A percentile compares a stretch with the other conserved stretches of the same genome.
Evolutionary conservation across 2,888 invertebrate genomes (phyloP).

Genomic region (Orchesellides sinensis): DNA sequence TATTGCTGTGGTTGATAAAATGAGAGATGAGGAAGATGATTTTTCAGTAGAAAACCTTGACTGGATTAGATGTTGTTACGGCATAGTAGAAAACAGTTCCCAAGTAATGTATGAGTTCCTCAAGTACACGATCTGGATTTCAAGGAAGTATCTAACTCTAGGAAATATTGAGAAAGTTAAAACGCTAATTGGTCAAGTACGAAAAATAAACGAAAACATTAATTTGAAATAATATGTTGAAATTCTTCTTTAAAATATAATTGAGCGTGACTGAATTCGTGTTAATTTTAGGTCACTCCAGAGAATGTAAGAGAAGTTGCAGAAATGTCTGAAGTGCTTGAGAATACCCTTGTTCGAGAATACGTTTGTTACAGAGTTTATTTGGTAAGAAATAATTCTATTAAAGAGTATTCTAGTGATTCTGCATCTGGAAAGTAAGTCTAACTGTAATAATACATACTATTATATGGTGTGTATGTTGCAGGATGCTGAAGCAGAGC

Average conservation of each 20-base stretch:
- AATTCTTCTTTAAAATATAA: background rate
- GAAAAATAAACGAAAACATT: background rate
- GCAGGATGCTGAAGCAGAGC: constrained; percentile 65
- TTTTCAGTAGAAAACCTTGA: constrained; percentile 67
- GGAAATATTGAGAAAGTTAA: constrained; percentile 63
- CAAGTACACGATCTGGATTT: constrained; percentile 63
- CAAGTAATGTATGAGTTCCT: constrained; percentile 69
- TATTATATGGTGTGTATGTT: background rate
- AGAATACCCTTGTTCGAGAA: constrained; percentile 66
- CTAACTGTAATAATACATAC: background rate
- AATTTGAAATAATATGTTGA: constrained; percentile 4
- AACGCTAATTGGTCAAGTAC: constrained; percentile 52
- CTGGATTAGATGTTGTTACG: constrained; percentile 69
- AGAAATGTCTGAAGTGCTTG: constrained; percentile 50
- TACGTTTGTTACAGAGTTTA: constrained; percentile 70
- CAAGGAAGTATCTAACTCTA: constrained; percentile 69
- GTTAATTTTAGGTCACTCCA: constrained; percentile 49
- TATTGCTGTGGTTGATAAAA: constrained; percentile 66
- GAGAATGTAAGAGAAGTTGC: constrained; percentile 66
- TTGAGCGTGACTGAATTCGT: background rate
- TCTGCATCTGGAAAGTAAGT: background rate
- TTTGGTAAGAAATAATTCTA: constrained; percentile 46
- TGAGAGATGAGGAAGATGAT: constrained; percentile 63
- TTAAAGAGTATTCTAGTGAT: background rate
- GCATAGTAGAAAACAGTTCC: constrained; percentile 51